Conservation (phyloP, 2,888 invertebrate genomes). For the Leuctra nigra region DNA sequence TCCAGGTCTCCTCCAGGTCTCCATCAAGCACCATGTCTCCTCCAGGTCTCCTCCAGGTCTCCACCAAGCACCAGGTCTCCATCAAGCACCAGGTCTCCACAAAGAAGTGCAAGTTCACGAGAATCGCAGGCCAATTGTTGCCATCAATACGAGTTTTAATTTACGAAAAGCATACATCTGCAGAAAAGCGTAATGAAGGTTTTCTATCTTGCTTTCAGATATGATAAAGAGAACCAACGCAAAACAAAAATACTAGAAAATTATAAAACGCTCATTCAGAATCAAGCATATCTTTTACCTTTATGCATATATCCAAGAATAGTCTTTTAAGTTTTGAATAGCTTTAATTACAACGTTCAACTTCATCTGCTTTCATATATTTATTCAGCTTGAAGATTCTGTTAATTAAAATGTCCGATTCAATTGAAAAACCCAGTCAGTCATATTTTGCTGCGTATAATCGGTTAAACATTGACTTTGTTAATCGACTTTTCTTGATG, state of each 20-base stretch:
- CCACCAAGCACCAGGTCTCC: too few relatives aligned
- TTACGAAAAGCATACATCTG: too few relatives aligned
- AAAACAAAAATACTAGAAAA: not conserved
- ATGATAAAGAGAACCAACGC: too few relatives aligned
- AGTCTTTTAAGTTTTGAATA: conserved; percentile 17
- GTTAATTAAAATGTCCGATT: conserved; percentile 17
- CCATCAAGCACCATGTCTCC: too few relatives aligned
- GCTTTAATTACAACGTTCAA: conserved; percentile 14
- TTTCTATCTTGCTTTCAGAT: too few relatives aligned
- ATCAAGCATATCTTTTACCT: not conserved
- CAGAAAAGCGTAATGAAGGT: too few relatives aligned
- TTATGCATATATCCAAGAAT: not conserved
- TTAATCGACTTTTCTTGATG: conserved; percentile 18
- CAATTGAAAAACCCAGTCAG: not conserved
- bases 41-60: too few relatives aligned
- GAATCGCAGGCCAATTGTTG: too few relatives aligned
- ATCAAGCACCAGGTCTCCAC: too few relatives aligned
- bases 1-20: too few relatives aligned
- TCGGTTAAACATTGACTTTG: conserved; percentile 18
- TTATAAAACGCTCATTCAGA: not conserved
- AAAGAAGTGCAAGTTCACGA: too few relatives aligned
- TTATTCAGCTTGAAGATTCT: conserved; percentile 19
- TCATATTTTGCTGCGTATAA: conserved; percentile 7
- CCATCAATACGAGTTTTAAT: too few relatives aligned
- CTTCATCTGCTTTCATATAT: conserved; percentile 16